These are phyloP conservation scores for Nasonia giraulti DNA, from an alignment of 1,140 invertebrate genomes.

Conservation along the genomic window DNA sequence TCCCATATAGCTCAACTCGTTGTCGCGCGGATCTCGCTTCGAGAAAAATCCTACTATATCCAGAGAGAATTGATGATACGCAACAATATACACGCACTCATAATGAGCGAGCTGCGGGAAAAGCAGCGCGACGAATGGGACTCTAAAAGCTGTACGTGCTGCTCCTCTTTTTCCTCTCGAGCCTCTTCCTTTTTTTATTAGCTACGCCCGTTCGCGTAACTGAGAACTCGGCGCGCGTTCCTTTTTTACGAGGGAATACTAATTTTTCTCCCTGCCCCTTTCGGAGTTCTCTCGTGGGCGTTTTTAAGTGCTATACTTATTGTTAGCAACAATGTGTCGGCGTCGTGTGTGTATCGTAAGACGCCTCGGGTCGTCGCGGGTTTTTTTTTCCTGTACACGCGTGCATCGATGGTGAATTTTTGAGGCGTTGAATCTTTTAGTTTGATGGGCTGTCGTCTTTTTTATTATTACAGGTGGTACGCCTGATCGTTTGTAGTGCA, in stretches of 20 bases:
- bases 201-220: slow-evolving; percentile 1
- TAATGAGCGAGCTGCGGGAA: slow-evolving; percentile 12
- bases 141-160: background rate
- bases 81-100: background rate
- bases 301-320: slow-evolving; percentile 30
- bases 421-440: background rate
- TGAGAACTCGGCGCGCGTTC: slow-evolving; percentile 6
- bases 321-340: slow-evolving; percentile 22
- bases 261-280: background rate
- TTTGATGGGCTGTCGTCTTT: background rate
- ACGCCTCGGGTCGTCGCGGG: background rate
- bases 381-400: background rate
- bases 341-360: background rate
- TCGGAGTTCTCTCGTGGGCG: slow-evolving; percentile 8
- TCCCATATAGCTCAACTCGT: background rate
- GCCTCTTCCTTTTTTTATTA: slow-evolving; percentile 22
- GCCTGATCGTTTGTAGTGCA: background rate
- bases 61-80: slow-evolving; percentile 24
- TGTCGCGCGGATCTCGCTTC: background rate
- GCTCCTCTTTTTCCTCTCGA: background rate
- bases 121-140: slow-evolving; percentile 27
- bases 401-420: background rate
- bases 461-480: background rate
- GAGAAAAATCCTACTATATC: background rate
- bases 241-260: slow-evolving; percentile 19